These are phyloP conservation scores for Papilio dardanus DNA, from an alignment of 1,140 invertebrate genomes.

Conservation along the genomic window DNA sequence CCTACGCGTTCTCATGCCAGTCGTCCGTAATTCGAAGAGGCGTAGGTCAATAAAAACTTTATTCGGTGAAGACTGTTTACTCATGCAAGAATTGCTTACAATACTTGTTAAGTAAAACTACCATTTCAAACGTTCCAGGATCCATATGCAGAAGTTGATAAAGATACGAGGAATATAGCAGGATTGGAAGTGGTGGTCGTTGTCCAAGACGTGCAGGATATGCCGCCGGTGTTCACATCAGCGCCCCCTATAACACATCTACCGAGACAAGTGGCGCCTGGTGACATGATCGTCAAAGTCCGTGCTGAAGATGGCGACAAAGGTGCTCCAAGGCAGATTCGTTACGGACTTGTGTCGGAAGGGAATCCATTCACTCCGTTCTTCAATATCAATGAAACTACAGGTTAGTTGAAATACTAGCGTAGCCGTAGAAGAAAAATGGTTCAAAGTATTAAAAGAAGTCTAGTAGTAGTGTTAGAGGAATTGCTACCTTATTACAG, in stretches of 20 bases:
- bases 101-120: not conserved
- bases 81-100: not conserved
- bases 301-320: slow-evolving; percentile 95
- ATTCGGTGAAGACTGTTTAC: not conserved
- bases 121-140: slow-evolving; percentile 83
- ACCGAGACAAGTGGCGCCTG: slow-evolving; percentile 84
- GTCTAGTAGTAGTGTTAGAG: too few species aligned
- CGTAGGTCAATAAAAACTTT: too few species aligned
- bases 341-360: slow-evolving; percentile 92
- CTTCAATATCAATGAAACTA: slow-evolving; percentile 91
- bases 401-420: slow-evolving; percentile 83
- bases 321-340: slow-evolving; percentile 90
- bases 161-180: slow-evolving; percentile 93
- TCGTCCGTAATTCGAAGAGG: too few species aligned
- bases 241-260: slow-evolving; percentile 91
- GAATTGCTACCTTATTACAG: too few species aligned
- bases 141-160: slow-evolving; percentile 90
- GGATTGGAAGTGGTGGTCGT: slow-evolving; percentile 90
- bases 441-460: too few species aligned
- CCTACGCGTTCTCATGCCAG: too few species aligned
- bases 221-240: slow-evolving; percentile 91
- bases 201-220: slow-evolving; percentile 93
- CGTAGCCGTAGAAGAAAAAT: too few species aligned
- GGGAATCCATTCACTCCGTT: slow-evolving; percentile 91
- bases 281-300: slow-evolving; percentile 87